Evolutionary conservation across 92 coral and sea anemone species (phyloP), one percentile per base, ranked within the genome.

Genomic region (Parazoanthus atlanticus): DNA sequence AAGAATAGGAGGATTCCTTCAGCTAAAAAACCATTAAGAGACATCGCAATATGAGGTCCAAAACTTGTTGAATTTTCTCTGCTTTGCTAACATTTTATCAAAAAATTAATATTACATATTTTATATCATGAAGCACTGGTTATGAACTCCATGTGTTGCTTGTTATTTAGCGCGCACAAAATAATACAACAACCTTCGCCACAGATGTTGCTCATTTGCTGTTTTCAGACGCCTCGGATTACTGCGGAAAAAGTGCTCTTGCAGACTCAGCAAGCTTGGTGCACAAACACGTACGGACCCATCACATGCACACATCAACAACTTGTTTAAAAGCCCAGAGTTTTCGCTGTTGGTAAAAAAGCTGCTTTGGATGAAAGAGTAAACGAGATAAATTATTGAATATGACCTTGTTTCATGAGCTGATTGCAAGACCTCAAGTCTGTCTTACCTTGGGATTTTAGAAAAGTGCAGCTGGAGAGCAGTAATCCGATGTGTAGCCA

Each of bases 361-460:
- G 85, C 46, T 32, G 31, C 29, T 30, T 47, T 31, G 30, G 28
- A 75, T 75, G 16, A 23, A 38, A 75, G 29, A 15, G 41, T 19
- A 7, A 33, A 74, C 43, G 26, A 32, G 33, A 74, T 40, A 74
- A 12, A 21, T 5, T 32, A 75, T 81, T 81, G 49, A 34, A 2
- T 36, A 8, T 17, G 85, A 21, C 38, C 17, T 61, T 81, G 34
- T 81, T 46, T 36, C 43, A 32, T 30, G 12, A 31, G 25, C 28
- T 49, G 25, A 29, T 80, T 52, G 41, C 72, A 32, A 34, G 21
- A 36, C 47, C 54, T 40, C 49, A 76, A 81, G 29, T 29, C 17
- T 21, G n/a, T 61, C 85, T 81, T 81, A 81, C 85, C 85, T 81
- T 81, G 74, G 46, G 29, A 15, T 34, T 81, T 31, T 21, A 81